Conservation (phyloP, 2,888 invertebrate genomes). For the Napeogenes sylphis region DNA sequence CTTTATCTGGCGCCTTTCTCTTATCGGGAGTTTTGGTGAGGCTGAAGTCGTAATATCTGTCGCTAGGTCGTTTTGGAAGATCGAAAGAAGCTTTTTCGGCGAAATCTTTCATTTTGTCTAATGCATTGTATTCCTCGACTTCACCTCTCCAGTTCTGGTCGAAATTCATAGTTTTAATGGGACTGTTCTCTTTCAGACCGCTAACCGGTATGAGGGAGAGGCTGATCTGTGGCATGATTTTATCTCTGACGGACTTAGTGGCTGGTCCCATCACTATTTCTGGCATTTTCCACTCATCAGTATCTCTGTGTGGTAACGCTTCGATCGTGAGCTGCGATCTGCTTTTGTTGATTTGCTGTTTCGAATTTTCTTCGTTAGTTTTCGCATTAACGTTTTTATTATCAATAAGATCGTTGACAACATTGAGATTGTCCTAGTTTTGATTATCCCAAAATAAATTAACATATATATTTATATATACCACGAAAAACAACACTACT, state of each 20-base stretch:
- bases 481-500: conserved; percentile 63
- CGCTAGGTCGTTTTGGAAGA: conserved; percentile 58
- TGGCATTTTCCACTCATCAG: conserved; percentile 61
- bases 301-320: conserved; percentile 55
- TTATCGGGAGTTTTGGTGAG: conserved; percentile 50
- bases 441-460: conserved; percentile 32
- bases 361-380: conserved; percentile 50
- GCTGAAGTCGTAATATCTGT: conserved; percentile 54
- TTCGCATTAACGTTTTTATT: conserved; percentile 56
- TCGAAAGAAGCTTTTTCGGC: conserved; percentile 73
- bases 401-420: conserved; percentile 75
- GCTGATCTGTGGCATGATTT: conserved; percentile 69
- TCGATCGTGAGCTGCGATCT: conserved; percentile 72
- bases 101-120: conserved; percentile 75
- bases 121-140: conserved; percentile 66
- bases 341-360: conserved; percentile 76
- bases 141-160: conserved; percentile 61
- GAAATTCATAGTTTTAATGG: conserved; percentile 56
- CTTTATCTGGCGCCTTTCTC: conserved; percentile 49
- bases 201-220: conserved; percentile 68
- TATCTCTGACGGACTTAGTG: conserved; percentile 53
- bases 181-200: conserved; percentile 60
- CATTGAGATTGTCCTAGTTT: conserved; percentile 42
- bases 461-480: conserved; percentile 46
- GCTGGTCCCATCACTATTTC: conserved; percentile 60